phyloP scores from a whole-genome alignment of 2,797 vertebrate genomes.

The Emys orbicularis region DNA sequence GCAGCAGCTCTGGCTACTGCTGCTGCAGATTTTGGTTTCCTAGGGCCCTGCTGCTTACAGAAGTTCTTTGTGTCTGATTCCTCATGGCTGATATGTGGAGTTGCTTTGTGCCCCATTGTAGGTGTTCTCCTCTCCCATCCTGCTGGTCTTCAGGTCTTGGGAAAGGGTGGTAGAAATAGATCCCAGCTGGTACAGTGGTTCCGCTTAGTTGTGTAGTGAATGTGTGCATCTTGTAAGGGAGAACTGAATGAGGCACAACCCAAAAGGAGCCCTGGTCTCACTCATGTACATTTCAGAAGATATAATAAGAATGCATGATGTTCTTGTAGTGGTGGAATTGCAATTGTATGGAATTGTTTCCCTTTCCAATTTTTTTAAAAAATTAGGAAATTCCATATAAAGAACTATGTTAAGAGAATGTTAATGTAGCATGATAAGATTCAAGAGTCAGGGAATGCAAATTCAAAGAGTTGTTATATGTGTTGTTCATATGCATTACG shows the following conservation, averaged over 20 bases:
- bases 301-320: background rate
- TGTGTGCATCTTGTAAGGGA: accelerated
- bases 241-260: accelerated
- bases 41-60: background rate
- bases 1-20: background rate
- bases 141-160: background rate
- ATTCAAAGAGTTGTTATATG: background rate
- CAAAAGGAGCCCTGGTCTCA: background rate
- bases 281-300: background rate
- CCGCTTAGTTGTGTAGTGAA: background rate
- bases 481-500: conserved; percentile 12
- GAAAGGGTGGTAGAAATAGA: background rate
- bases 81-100: background rate
- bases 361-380: background rate
- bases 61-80: background rate
- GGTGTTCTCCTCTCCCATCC: background rate
- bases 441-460: conserved; percentile 39
- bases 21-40: background rate
- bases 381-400: background rate
- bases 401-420: background rate
- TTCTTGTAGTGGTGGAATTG: background rate
- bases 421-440: background rate
- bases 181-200: background rate
- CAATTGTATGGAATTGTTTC: background rate
- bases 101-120: background rate